These are phyloP conservation scores for Montipora cactus DNA, from an alignment of 64 coral and sea anemone species.

Conservation along the genomic window DNA sequence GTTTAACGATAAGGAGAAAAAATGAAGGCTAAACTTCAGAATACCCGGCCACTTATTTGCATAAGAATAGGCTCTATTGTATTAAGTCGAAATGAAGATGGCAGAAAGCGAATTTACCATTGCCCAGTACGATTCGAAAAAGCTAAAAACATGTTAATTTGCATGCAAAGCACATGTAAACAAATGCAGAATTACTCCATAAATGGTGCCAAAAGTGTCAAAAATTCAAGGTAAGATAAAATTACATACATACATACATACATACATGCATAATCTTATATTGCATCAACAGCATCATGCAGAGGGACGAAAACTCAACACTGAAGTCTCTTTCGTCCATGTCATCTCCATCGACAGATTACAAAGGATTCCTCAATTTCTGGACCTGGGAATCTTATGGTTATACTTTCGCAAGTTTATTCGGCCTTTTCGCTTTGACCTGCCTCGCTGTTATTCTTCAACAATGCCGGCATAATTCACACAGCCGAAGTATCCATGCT, in stretches of 20 bases:
- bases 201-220: background rate
- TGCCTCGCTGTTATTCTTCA: background rate
- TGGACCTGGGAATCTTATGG: constrained; percentile 5
- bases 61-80: too few relatives aligned
- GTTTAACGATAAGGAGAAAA: background rate
- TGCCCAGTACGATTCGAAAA: background rate
- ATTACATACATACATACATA: too few relatives aligned
- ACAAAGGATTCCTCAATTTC: background rate
- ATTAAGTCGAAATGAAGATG: background rate
- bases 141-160: background rate
- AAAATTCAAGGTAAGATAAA: background rate
- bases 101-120: background rate
- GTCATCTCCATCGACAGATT: background rate
- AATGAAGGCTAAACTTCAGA: too few relatives aligned
- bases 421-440: constrained; percentile 14
- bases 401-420: background rate
- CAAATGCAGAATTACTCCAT: background rate
- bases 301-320: background rate
- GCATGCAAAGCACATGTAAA: background rate
- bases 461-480: background rate
- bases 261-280: too few relatives aligned
- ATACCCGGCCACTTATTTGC: too few relatives aligned
- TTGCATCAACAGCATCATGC: background rate
- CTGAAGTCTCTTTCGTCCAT: background rate
- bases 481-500: background rate